Evolutionary conservation across 2,888 invertebrate species (phyloP), one percentile per base, ranked within the genome.

Genomic region (Hirtodrosophila alboralis): DNA sequence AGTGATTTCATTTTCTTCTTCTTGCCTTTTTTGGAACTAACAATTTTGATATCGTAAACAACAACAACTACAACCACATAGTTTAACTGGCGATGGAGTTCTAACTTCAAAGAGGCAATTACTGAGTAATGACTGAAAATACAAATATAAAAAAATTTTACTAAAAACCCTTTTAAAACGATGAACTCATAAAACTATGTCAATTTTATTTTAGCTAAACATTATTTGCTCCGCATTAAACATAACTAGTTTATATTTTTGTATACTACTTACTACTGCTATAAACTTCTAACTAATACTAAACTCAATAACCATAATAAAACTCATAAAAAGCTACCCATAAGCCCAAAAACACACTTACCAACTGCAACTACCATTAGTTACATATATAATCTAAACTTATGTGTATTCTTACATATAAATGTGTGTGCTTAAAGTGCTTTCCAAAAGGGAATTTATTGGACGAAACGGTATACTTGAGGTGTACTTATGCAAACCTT

Each of bases 61-160:
- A 78, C 79, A 68, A 81, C 83, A 64, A 84, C 74, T 48, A 80
- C 73, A 66, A 74, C 76, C 67, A 80, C 75, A 84, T 89, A 96
- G 96, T 96, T 94, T 94, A 96, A 95, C 94, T 97, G 97, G 97
- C 96, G 96, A 94, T 95, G 96, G 95, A 97, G 96, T 94, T 94
- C 96, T 93, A 95, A 96, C 96, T 97, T 97, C 96, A 96, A 95
- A 95, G 96, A 97, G 94, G 96, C 96, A 93, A 95, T 96, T 93
- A 95, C 95, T 93, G 94, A 91, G 91, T 91, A 91, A 91, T 90
- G 81, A 83, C 81, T 84, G 83, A 73, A 77, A 78, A 81, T 63
- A 70, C 73, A 78, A 75, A 72, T 71, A 77, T 53, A 64, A 43
- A 48, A 28, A 33, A 65, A 53, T 47, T 52, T 52, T 59, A 69